Evolutionary conservation across 1,140 invertebrate genomes (phyloP), one percentile per base, ranked within the genome.

Genomic region (Hylaeus volcanicus): DNA sequence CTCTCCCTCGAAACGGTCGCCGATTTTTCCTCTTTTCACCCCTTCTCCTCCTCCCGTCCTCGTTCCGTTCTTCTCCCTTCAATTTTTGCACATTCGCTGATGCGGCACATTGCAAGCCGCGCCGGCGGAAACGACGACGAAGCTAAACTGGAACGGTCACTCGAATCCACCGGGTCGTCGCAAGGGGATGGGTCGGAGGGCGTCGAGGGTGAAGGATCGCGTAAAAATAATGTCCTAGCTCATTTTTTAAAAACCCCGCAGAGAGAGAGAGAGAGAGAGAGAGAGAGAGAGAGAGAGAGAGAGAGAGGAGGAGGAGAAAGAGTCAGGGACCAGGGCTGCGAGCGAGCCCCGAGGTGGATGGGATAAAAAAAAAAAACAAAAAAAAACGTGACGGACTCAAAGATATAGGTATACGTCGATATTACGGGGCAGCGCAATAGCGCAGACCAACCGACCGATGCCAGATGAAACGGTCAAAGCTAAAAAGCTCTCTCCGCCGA

Each of bases 401-500:
- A 88, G 82, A 85, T 85, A 90, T 88, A 87, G 77, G 61, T 85
- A 26, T 26, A 56, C 66, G 74, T 55, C 81, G 84, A 86, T 86
- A 86, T 86, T 78, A 86, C 70, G 76, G 26, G 75, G 69, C 51
- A n/a, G 86, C 77, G 87, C 89, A 87, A 88, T 88, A 88, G 86
- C 89, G 74, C 60, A 66, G 37, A 61, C 72, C 53, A 45, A 63
- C 15, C 72, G 66, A 68, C 68, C 79, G 65, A 61, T 48, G 71
- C 76, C 64, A 78, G 88, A 90, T 91, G 87, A 92, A 92, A 92
- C 89, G 91, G 88, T 92, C 90, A 92, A 91, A 91, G 89, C 90
- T 89, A 88, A 90, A 89, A 89, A 86, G 84, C 84, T 71, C 83
- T 86, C 88, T 90, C 88, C 79, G 84, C 86, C 89, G 84, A 90